phyloP scores from a whole-genome alignment of 1,140 invertebrate species.

The Limonius californicus region DNA sequence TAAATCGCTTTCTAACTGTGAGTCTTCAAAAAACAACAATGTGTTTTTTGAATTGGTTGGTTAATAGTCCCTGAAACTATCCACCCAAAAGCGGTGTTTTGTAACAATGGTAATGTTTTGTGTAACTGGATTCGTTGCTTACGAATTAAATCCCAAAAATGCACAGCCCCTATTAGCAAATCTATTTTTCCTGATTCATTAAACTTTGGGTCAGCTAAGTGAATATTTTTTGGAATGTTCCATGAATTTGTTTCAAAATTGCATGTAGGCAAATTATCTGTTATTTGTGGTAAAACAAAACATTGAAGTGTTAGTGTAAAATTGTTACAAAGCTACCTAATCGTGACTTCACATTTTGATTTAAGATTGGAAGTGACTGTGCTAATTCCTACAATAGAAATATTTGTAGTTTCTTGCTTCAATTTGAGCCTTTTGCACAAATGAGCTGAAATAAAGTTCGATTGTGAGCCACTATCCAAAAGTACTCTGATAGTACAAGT shows the following conservation, averaged over 20 bases:
- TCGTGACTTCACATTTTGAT: neutral
- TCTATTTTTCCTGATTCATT: neutral
- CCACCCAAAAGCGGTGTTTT: neutral
- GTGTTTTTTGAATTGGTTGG: neutral
- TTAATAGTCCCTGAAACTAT: neutral
- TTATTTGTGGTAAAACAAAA: neutral
- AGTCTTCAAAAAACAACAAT: neutral
- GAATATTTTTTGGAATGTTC: too few relatives aligned
- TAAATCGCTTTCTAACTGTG: too few relatives aligned
- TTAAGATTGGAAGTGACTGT: too few relatives aligned
- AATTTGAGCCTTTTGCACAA: too few relatives aligned
- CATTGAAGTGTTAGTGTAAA: neutral
- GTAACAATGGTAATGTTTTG: neutral
- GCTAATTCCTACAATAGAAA: too few relatives aligned
- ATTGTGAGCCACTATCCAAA: too few relatives aligned
- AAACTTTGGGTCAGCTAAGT: conserved; percentile 3
- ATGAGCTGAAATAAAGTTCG: too few relatives aligned
- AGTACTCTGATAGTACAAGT: too few relatives aligned
- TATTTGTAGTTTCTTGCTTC: too few relatives aligned
- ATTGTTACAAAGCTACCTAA: neutral
- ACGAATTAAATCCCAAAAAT: neutral
- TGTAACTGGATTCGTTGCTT: neutral
- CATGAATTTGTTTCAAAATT: neutral
- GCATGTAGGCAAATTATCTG: neutral
- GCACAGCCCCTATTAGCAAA: neutral